These are phyloP conservation scores for Cloeon dipterum DNA, from an alignment of 2,888 invertebrate genomes.

Conservation along the genomic window DNA sequence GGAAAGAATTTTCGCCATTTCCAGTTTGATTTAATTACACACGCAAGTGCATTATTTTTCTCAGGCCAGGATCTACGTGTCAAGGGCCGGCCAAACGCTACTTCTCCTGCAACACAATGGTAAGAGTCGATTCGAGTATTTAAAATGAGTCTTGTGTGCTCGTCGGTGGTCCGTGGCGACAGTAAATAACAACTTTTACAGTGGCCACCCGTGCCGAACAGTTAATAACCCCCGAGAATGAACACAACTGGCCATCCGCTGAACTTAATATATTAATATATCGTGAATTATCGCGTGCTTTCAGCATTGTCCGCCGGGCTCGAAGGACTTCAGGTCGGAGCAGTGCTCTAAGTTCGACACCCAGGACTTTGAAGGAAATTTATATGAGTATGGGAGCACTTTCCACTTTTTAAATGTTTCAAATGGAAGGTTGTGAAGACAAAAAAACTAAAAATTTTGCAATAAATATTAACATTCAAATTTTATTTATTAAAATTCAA, in stretches of 20 bases:
- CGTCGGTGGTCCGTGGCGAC: not conserved
- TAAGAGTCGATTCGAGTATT: slow-evolving; percentile 15
- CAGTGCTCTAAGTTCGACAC: slow-evolving; percentile 76
- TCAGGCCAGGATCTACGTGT: slow-evolving; percentile 47
- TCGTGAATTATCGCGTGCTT: no score
- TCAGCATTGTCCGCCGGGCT: slow-evolving; percentile 55
- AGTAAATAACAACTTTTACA: not conserved
- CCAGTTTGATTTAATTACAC: slow-evolving; percentile 1
- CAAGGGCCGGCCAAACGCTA: slow-evolving; percentile 33
- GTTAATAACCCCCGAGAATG: no score
- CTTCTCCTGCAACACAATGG: slow-evolving; percentile 79
- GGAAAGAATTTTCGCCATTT: no score
- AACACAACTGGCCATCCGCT: no score
- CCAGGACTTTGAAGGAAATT: slow-evolving; percentile 55
- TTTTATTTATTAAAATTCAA: no score
- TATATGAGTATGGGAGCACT: slow-evolving; percentile 43
- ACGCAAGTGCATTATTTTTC: not conserved
- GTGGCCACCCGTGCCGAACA: no score
- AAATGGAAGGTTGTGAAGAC: no score
- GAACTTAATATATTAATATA: no score
- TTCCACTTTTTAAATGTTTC: no score
- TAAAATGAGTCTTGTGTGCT: not conserved
- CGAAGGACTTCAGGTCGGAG: slow-evolving; percentile 60
- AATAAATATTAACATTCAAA: no score
- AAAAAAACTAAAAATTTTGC: no score